Conservation (phyloP, 1,140 invertebrate species). For the Solenopsis fugax region DNA sequence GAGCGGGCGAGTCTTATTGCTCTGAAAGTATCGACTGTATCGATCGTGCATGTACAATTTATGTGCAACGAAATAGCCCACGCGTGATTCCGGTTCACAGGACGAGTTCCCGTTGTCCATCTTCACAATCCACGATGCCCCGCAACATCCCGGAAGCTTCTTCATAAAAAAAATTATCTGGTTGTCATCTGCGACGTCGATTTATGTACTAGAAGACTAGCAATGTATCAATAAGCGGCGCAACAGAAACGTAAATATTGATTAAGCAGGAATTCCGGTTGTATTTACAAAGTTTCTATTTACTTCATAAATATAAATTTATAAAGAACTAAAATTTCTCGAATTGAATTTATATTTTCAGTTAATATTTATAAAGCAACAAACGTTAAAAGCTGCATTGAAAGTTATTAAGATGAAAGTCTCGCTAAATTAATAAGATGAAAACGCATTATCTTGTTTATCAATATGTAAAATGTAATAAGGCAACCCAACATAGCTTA, state of each 20-base stretch:
- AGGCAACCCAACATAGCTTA: too few relatives aligned
- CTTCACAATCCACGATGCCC: slow-evolving; percentile 5
- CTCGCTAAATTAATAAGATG: neutral
- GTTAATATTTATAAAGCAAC: neutral
- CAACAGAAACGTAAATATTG: slow-evolving; percentile 40
- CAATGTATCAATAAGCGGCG: slow-evolving; percentile 39
- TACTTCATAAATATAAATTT: neutral
- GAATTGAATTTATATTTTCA: neutral
- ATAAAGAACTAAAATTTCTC: neutral
- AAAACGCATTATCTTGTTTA: neutral
- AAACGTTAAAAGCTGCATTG: neutral
- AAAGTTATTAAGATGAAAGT: neutral
- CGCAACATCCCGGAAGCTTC: neutral
- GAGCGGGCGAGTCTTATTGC: neutral
- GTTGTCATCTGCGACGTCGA: slow-evolving; percentile 44
- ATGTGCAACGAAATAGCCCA: slow-evolving; percentile 32
- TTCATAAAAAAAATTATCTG: slow-evolving; percentile 43
- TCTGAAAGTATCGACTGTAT: slow-evolving; percentile 39
- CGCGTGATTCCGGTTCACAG: slow-evolving; percentile 42
- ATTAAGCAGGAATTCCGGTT: neutral
- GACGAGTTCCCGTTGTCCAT: slow-evolving; percentile 46
- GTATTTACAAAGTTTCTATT: neutral
- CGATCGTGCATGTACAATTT: slow-evolving; percentile 52
- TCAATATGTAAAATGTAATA: neutral
- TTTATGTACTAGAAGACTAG: slow-evolving; percentile 49